Base-by-base conservation (phyloP, 2,888 invertebrate species). In the Trisateles emortualis region DNA sequence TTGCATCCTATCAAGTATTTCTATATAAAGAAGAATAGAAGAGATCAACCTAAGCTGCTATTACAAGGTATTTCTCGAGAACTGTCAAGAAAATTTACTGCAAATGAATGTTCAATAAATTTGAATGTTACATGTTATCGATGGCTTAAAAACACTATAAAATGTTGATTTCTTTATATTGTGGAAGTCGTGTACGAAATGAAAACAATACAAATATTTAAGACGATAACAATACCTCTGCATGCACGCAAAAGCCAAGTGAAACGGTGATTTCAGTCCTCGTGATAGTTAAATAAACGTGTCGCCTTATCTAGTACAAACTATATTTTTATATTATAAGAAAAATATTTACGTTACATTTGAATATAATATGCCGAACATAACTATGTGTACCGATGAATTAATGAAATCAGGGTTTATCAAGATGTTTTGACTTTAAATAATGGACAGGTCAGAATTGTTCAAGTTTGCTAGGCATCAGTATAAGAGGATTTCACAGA, bases 201-300 rank as follows among this genome's bases (percentile, higher is more conserved):
- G 35, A 24, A 30, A 5, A 26, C 14, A 24, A 35, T 39, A 22
- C 13, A 32, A 30, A 45, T 51, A 36, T 43, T 46, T 22, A 9
- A 2, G 0, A 42, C 16, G 22, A 45, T 16, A 41, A 48, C 19
- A 47, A 38, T 26, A 26, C 26, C 1, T 26, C 3, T 26, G 4
- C 4, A 26, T 8, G 8, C 26, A 26, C 26, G 26, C 9, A 26
- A 8, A 3, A 1, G 26, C 47, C 41, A 54, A 56, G 52, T 56
- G 45, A 44, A 47, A 26, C 40, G 45, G 49, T 36, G 26, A 19
- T 36, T 36, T 19, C 1, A 35, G 39, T 45, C 52, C 66, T 51
- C 52, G 53, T 63, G 64, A 57, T 43, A 2, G 44, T 10, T 33
- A 57, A 45, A 64, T 61, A 65, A 64, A 63, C 58, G 62, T 52